Percentiles rank a stretch among this genome's conserved stretches.
Evolutionary conservation across 2,888 invertebrate species (phyloP).

Genomic region (Flexamia atlantica): DNA sequence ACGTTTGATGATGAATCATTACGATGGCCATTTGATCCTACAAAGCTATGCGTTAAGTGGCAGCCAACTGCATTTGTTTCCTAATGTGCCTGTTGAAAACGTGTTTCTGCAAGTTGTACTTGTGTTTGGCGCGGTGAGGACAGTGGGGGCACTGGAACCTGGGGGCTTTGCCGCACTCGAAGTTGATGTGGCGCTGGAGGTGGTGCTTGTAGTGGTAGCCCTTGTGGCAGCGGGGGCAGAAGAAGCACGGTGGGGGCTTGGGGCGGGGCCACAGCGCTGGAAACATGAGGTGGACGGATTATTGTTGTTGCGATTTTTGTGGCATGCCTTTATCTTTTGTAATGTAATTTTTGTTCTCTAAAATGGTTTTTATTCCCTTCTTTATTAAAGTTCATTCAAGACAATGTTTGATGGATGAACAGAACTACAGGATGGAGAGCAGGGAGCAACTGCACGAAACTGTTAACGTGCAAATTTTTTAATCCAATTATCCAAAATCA

Average conservation of each 20-base stretch:
- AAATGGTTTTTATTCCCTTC: no score
- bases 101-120: constrained; percentile 75
- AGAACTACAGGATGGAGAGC: no score
- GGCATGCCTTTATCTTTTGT: no score
- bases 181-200: constrained; percentile 66
- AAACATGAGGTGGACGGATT: neutral
- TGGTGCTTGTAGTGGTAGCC: constrained; percentile 64
- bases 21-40: no score
- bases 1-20: no score
- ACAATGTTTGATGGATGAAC: no score
- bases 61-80: neutral
- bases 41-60: no score
- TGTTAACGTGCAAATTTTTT: no score
- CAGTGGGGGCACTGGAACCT: constrained; percentile 75
- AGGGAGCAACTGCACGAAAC: no score
- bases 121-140: constrained; percentile 74
- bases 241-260: neutral
- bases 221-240: constrained; percentile 47
- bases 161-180: constrained; percentile 72
- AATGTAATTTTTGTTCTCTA: no score
- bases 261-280: neutral
- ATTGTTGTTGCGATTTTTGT: neutral
- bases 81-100: constrained; percentile 69
- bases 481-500: no score
- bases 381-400: no score